A percentile compares a stretch with the other conserved stretches of the same genome.
Evolutionary conservation across 2,888 invertebrate genomes (phyloP).

Genomic region (Tenthredo livida): DNA sequence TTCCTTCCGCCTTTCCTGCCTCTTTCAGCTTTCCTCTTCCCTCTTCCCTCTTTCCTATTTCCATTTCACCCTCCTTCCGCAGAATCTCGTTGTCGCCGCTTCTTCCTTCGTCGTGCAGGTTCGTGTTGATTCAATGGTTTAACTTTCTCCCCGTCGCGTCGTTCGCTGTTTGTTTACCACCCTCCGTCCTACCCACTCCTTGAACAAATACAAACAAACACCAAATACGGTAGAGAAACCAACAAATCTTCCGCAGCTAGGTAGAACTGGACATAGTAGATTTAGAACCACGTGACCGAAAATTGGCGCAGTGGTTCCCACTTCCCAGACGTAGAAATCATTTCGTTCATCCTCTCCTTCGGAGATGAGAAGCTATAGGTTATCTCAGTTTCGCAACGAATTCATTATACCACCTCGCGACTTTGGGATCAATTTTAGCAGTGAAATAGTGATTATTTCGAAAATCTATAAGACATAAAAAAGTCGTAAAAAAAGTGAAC

Average conservation of each 20-base stretch:
- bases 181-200: neutral
- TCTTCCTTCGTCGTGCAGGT: conserved; percentile 14
- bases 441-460: neutral
- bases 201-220: conserved; percentile 42
- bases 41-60: neutral
- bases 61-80: neutral
- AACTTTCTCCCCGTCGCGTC: conserved; percentile 30
- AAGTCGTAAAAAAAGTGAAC: neutral
- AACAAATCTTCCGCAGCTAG: conserved; percentile 16
- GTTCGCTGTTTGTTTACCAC: conserved; percentile 7
- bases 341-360: neutral
- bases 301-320: neutral
- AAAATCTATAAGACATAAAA: neutral
- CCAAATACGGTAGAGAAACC: conserved; percentile 41
- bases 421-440: neutral
- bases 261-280: neutral
- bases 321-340: neutral
- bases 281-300: neutral
- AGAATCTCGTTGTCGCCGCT: neutral
- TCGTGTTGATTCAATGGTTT: conserved; percentile 39
- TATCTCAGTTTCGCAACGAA: neutral
- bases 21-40: neutral
- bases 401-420: neutral
- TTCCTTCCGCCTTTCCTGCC: neutral
- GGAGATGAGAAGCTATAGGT: neutral